Conservation (phyloP, 2,113 vertebrate species). For the Passerina amoena region DNA sequence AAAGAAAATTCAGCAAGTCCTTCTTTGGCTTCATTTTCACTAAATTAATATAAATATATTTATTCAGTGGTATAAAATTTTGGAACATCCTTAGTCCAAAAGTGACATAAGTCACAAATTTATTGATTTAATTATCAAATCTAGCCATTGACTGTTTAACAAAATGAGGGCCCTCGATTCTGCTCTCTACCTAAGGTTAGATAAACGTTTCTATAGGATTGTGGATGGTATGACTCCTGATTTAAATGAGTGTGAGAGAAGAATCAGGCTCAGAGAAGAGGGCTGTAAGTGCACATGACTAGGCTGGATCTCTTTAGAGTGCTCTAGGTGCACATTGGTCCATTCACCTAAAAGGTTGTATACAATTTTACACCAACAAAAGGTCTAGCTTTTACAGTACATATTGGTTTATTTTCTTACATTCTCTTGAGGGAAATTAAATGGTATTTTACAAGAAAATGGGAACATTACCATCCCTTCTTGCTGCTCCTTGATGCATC, state of each 20-base stretch:
- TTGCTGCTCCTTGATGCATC: constrained; percentile 62
- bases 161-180: neutral
- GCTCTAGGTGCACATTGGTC: neutral
- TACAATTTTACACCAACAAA: neutral
- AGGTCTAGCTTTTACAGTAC: neutral
- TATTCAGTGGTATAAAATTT: neutral
- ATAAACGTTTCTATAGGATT: neutral
- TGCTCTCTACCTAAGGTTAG: neutral
- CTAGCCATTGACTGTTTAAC: neutral
- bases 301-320: neutral
- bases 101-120: neutral
- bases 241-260: neutral
- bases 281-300: neutral
- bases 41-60: neutral
- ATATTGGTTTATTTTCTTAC: neutral
- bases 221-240: neutral
- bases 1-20: neutral
- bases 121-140: neutral
- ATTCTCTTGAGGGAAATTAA: constrained; percentile 31
- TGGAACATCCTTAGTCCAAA: neutral
- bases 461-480: constrained; percentile 34
- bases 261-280: neutral
- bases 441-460: constrained; percentile 56
- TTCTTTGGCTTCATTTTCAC: neutral
- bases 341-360: neutral